phyloP scores from a whole-genome alignment of 2,797 vertebrate genomes.

The Gallinago solitaria region DNA sequence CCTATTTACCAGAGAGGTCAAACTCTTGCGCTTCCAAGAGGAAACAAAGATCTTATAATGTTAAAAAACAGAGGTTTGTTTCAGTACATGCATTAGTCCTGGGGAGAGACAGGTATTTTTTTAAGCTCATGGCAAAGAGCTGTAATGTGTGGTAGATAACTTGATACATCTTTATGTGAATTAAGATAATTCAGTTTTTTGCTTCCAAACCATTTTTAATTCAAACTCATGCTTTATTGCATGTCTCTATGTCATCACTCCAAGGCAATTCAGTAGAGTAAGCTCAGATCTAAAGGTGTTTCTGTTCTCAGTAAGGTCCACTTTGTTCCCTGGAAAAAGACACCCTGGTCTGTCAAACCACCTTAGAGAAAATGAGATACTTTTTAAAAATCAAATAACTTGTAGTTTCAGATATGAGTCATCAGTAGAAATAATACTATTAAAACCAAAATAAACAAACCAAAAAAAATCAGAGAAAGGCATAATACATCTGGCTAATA shows the following conservation, averaged over 20 bases:
- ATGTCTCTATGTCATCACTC: background rate
- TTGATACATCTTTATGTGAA: background rate
- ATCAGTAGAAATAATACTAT: background rate
- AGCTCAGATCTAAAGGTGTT: background rate
- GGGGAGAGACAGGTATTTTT: background rate
- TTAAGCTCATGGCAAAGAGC: background rate
- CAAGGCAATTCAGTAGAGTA: background rate
- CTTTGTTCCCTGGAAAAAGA: background rate
- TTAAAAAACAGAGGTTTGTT: background rate
- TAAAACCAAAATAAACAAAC: background rate
- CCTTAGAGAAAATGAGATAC: background rate
- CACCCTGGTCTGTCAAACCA: background rate
- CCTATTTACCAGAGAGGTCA: slow-evolving; percentile 33
- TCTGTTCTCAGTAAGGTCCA: background rate
- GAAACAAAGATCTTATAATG: slow-evolving; percentile 16
- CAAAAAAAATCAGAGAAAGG: background rate
- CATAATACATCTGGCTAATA: background rate
- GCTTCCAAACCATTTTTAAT: background rate
- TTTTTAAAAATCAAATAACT: background rate
- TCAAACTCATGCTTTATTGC: background rate
- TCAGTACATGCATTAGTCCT: background rate
- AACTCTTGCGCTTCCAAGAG: background rate
- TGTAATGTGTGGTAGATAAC: background rate
- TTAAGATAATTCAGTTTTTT: background rate
- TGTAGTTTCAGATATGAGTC: background rate